phyloP scores from a whole-genome alignment of 1,140 invertebrate genomes.

The Lucilia cuprina region DNA sequence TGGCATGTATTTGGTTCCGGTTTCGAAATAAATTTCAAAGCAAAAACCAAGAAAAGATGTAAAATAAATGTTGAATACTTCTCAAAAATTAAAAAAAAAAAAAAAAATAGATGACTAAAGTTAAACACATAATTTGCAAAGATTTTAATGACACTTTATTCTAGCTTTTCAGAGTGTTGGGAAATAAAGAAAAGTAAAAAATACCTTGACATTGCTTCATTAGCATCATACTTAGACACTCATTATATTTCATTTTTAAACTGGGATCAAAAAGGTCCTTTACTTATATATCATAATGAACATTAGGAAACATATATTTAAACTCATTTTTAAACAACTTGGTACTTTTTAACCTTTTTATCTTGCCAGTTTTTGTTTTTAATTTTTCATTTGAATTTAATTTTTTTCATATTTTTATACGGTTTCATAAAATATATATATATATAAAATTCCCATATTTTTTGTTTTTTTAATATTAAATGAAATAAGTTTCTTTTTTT shows the following conservation, averaged over 20 bases:
- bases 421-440: neutral
- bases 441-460: neutral
- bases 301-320: too few relatives aligned
- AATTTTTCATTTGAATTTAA: neutral
- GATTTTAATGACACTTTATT: constrained; percentile 12
- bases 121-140: constrained; percentile 12
- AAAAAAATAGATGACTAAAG: neutral
- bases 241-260: neutral
- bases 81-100: neutral
- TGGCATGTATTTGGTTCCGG: neutral
- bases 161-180: neutral
- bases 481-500: neutral
- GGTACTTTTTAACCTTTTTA: neutral
- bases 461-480: neutral
- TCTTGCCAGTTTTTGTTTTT: neutral
- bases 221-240: neutral
- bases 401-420: neutral
- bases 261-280: too few relatives aligned
- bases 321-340: too few relatives aligned
- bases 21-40: neutral
- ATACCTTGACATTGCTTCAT: constrained; percentile 10
- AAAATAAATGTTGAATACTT: constrained; percentile 5
- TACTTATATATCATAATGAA: too few relatives aligned
- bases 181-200: neutral
- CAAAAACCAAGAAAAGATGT: neutral